These are phyloP conservation scores for Gadopsis marmoratus DNA, from an alignment of 2,797 vertebrate species.

Conservation along the genomic window DNA sequence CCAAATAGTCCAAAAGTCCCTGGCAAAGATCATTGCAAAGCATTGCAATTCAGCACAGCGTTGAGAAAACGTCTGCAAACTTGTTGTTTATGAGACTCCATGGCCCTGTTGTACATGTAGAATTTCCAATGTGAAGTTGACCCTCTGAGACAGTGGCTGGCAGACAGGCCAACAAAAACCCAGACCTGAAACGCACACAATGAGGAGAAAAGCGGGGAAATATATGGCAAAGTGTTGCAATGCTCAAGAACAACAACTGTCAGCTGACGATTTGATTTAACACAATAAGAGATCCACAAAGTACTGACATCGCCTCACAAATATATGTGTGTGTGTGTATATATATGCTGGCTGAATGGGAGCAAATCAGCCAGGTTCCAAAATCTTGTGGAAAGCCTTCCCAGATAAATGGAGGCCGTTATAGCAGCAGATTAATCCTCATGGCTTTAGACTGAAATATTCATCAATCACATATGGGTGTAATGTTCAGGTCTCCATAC, in stretches of 20 bases:
- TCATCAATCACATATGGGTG: neutral
- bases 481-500: neutral
- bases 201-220: neutral
- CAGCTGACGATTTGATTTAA: neutral
- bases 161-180: neutral
- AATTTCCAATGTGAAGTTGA: conserved; percentile 7
- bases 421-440: neutral
- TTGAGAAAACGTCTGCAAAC: neutral
- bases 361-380: neutral
- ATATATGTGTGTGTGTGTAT: neutral
- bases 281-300: neutral
- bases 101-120: neutral
- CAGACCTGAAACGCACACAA: neutral
- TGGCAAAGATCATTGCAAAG: neutral
- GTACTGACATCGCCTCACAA: neutral
- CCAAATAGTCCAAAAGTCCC: neutral
- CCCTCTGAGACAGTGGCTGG: neutral
- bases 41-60: neutral
- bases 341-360: neutral
- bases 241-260: conserved; percentile 1
- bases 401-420: neutral
- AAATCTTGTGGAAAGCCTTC: neutral
- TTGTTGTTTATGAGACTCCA: conserved; percentile 6
- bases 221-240: neutral
- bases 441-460: neutral